phyloP scores from a whole-genome alignment of 2,113 vertebrate genomes.

The Mixornis gularis region DNA sequence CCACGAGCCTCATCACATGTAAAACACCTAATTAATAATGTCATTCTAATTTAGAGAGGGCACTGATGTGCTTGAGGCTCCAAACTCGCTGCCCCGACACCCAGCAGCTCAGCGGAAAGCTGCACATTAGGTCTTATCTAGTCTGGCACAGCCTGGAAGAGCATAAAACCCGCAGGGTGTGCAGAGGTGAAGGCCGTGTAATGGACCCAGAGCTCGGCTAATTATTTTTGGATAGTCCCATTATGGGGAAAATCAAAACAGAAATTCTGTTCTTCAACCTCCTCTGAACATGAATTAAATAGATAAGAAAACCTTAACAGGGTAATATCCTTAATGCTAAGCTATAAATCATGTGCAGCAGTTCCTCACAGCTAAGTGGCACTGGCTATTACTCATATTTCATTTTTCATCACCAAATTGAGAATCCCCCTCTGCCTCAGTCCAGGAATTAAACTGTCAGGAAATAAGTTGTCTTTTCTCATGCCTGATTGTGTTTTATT shows the following conservation, averaged over 20 bases:
- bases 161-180: not conserved
- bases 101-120: not conserved
- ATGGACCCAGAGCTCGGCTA: not conserved
- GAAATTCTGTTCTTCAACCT: constrained; percentile 22
- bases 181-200: not conserved
- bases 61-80: not conserved
- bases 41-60: accelerated
- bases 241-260: constrained; percentile 15
- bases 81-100: accelerated
- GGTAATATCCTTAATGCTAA: constrained; percentile 31
- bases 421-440: not conserved
- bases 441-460: constrained; percentile 46
- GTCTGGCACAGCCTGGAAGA: not conserved
- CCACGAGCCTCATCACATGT: accelerated
- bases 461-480: constrained; percentile 51
- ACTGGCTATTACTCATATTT: constrained; percentile 33
- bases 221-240: constrained; percentile 46
- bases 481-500: constrained; percentile 40
- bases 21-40: not conserved
- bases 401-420: constrained; percentile 46
- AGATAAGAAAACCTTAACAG: constrained; percentile 44
- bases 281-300: not conserved
- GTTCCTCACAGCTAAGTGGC: not conserved
- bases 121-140: not conserved
- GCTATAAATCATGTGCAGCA: constrained; percentile 18